phyloP scores from a whole-genome alignment of 2,888 invertebrate species.

The Apeira syringaria region DNA sequence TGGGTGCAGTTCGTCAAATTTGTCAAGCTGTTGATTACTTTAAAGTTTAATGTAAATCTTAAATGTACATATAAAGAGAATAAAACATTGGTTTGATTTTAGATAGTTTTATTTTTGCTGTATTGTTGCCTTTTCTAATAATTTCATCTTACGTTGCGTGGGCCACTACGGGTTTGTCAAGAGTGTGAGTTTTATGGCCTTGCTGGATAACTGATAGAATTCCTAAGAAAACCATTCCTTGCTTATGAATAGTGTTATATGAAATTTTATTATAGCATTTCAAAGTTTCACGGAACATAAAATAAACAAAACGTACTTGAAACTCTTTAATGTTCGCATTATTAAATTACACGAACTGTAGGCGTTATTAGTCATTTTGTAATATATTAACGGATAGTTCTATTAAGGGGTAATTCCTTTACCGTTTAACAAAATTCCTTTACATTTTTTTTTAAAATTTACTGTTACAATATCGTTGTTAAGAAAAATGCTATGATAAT shows the following conservation, averaged over 20 bases:
- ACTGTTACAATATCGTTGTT: no score
- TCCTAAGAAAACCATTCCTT: conserved; percentile 16
- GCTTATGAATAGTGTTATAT: conserved; percentile 9
- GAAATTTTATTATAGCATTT: conserved; percentile 5
- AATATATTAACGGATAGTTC: no score
- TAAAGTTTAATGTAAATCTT: no score
- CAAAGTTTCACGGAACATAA: conserved; percentile 2
- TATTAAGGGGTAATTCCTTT: no score
- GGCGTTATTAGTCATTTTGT: background rate
- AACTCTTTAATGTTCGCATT: background rate
- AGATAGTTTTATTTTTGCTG: no score
- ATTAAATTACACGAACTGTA: background rate
- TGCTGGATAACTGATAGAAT: conserved; percentile 26
- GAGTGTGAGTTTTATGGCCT: conserved; percentile 29
- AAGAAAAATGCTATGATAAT: no score
- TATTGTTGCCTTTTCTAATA: conserved; percentile 21
- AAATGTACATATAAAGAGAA: no score
- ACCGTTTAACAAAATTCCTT: no score
- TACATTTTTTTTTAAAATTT: no score
- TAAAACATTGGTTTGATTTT: no score
- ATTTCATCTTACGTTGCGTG: conserved; percentile 26
- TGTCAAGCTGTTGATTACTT: no score
- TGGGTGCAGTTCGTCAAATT: no score
- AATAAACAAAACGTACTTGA: background rate
- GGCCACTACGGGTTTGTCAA: conserved; percentile 26